Percentiles rank a stretch among this genome's conserved stretches.
phyloP scores from a whole-genome alignment of 2,888 invertebrate species.

The Gastracanthus pulcherrimus region DNA sequence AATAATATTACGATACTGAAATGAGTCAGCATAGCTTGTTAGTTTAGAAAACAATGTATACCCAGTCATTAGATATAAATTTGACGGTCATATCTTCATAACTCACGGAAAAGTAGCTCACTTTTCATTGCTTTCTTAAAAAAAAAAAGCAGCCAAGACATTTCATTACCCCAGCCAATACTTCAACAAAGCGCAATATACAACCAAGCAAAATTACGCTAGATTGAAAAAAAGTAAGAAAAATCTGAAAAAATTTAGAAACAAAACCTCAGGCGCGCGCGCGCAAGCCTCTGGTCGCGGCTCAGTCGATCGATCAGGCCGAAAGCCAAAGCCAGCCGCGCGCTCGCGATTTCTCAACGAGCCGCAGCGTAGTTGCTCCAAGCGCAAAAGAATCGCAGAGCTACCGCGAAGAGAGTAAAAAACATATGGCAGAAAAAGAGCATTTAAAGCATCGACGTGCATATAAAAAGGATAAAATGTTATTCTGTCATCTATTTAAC shows the following conservation, averaged over 20 bases:
- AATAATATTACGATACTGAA: not conserved
- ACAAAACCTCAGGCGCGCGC: not conserved
- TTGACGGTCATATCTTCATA: not conserved
- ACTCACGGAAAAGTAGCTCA: not conserved
- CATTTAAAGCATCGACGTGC: too few relatives aligned
- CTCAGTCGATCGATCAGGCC: not conserved
- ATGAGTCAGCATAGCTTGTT: not conserved
- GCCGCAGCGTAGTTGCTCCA: too few relatives aligned
- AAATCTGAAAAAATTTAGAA: slow-evolving; percentile 4
- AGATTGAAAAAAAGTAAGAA: not conserved
- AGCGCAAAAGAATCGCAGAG: too few relatives aligned
- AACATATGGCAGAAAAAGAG: too few relatives aligned
- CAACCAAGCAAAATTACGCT: not conserved
- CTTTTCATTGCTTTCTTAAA: too few relatives aligned
- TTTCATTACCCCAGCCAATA: not conserved
- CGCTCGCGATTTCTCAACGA: slow-evolving; percentile 24
- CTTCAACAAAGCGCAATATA: not conserved
- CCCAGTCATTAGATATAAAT: not conserved
- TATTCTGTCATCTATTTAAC: too few relatives aligned
- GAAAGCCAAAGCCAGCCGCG: too few relatives aligned
- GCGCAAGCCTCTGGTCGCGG: too few relatives aligned
- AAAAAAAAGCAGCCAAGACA: too few relatives aligned
- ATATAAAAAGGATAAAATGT: too few relatives aligned
- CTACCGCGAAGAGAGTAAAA: too few relatives aligned
- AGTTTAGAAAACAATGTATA: not conserved